Percentiles rank a stretch among this genome's conserved stretches.
phyloP scores from a whole-genome alignment of 1,140 invertebrate species.

The Anastrepha ludens region DNA sequence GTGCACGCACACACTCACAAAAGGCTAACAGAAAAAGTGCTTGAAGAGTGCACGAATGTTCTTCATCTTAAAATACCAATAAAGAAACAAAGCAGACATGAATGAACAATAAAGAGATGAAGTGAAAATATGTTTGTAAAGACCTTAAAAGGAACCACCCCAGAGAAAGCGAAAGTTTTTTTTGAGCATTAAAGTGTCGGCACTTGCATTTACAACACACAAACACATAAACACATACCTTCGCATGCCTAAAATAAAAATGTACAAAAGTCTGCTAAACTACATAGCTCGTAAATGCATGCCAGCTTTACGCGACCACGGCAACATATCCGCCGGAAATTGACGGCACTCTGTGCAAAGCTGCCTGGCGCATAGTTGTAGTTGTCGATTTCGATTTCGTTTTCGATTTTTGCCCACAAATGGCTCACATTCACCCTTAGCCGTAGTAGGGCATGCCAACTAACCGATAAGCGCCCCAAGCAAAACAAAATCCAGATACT shows the following conservation, averaged over 20 bases:
- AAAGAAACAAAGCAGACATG: neutral
- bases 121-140: neutral
- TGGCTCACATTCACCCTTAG: neutral
- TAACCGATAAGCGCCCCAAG: neutral
- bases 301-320: neutral
- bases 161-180: neutral
- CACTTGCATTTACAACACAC: neutral
- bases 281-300: neutral
- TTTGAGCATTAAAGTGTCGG: neutral
- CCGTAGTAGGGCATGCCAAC: neutral
- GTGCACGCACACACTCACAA: neutral
- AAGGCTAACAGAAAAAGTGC: neutral
- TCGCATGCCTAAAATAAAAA: neutral
- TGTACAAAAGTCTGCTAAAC: neutral
- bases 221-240: neutral
- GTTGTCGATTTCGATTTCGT: neutral
- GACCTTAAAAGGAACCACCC: conserved; percentile 17
- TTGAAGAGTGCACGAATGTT: neutral
- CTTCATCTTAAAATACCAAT: neutral
- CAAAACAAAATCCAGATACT: neutral
- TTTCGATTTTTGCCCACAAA: neutral
- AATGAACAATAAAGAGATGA: conserved; percentile 2
- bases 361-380: neutral
- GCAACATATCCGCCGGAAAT: conserved; percentile 36
- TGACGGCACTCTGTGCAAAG: neutral